phyloP scores from a whole-genome alignment of 2,113 vertebrate genomes.

The Paedocypris sp. region DNA sequence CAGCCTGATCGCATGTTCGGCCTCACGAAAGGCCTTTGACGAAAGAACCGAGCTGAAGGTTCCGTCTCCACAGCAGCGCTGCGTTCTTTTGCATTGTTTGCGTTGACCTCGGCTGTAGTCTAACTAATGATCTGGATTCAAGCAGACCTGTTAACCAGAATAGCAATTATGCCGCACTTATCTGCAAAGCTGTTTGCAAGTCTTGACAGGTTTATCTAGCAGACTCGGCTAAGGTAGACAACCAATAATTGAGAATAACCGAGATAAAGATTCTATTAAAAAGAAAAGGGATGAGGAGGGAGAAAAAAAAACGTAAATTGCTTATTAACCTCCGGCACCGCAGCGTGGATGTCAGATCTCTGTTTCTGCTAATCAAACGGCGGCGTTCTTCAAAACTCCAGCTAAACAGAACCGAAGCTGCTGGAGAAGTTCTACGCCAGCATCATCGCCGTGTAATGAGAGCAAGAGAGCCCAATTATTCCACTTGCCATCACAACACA shows the following conservation, averaged over 20 bases:
- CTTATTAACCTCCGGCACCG: slow-evolving; percentile 47
- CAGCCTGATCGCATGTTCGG: no score
- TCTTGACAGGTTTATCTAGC: slow-evolving; percentile 75
- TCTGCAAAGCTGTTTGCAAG: slow-evolving; percentile 81
- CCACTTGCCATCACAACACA: slow-evolving; percentile 59
- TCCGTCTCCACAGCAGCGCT: not conserved
- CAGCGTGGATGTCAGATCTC: slow-evolving; percentile 41
- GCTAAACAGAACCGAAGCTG: slow-evolving; percentile 55
- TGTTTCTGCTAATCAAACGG: slow-evolving; percentile 48
- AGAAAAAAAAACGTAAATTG: slow-evolving; percentile 48
- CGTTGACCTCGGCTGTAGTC: slow-evolving; percentile 75
- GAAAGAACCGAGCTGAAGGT: not conserved
- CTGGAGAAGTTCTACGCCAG: slow-evolving; percentile 54
- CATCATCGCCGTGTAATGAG: slow-evolving; percentile 60
- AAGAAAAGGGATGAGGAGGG: no score
- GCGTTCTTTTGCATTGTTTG: slow-evolving; percentile 68
- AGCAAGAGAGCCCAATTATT: slow-evolving; percentile 66
- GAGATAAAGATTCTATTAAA: slow-evolving; percentile 37
- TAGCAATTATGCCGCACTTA: slow-evolving; percentile 88
- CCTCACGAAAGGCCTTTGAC: no score
- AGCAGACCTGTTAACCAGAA: slow-evolving; percentile 77
- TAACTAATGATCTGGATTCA: slow-evolving; percentile 85
- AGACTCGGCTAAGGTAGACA: slow-evolving; percentile 75
- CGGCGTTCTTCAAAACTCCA: slow-evolving; percentile 50
- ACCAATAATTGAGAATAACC: slow-evolving; percentile 70